phyloP scores from a whole-genome alignment of 2,113 vertebrate species.

The Rhea pennata region DNA sequence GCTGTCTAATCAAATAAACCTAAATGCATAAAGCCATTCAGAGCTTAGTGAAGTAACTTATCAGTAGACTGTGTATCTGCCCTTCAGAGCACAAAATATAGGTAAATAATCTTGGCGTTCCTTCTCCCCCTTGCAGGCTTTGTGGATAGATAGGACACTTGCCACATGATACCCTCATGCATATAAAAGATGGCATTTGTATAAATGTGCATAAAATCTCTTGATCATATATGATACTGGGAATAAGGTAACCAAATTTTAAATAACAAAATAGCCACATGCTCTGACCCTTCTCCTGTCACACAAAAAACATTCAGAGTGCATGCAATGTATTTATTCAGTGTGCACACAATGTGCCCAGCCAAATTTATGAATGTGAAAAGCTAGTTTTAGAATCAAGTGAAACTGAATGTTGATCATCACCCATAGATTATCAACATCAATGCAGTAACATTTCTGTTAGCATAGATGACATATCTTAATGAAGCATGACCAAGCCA shows the following conservation, averaged over 20 bases:
- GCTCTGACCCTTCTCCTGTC: not conserved
- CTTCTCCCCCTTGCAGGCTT: not conserved
- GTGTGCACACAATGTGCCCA: too few relatives aligned
- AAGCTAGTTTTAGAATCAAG: not conserved
- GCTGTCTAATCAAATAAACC: conserved; percentile 43
- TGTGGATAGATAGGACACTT: not conserved
- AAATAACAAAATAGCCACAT: not conserved
- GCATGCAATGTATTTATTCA: not conserved
- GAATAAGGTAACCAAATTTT: not conserved
- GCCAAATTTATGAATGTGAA: not conserved
- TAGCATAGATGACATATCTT: not conserved
- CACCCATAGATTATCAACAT: not conserved
- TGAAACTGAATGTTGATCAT: not conserved
- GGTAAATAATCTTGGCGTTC: not conserved
- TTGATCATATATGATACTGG: not conserved
- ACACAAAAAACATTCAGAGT: not conserved
- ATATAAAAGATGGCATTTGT: not conserved
- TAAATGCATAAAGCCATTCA: not conserved
- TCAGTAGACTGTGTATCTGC: rapidly evolving
- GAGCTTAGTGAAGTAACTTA: not conserved
- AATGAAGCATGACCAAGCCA: not conserved
- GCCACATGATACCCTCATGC: rapidly evolving
- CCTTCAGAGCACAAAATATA: not conserved
- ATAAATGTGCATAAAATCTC: not conserved
- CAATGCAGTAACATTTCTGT: not conserved